Base-by-base conservation (phyloP, 2,888 invertebrate species). In the Euzophera pinguis region DNA sequence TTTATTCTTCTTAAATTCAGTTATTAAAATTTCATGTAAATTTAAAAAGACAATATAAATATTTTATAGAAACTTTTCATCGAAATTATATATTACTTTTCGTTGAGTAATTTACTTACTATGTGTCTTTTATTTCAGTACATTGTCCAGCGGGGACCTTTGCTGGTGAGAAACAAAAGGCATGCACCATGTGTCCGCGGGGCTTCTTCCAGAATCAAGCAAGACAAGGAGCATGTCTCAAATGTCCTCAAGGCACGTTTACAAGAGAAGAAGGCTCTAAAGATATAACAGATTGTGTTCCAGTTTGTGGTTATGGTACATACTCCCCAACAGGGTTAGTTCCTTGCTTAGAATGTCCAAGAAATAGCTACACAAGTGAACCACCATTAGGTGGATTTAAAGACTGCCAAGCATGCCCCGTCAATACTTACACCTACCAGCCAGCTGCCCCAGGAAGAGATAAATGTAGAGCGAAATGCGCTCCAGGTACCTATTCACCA, bases 131-230 rank as follows among this genome's bases (percentile, higher is more conserved):
- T 49, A 17, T 91, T 92, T 63, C 70, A 96, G 96, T 98, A 58
- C 97, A 99, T 74, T 99, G 99, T 77, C 99, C 99, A 6, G 98
- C 98, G 63, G 99, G 99, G 69, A 98, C 98, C 0, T 98, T 94
- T 71, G 97, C 98, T 39, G 95, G 95, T 14, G 95, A 96, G 65
- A 97, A 97, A 67, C 97, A 98, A 85, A 96, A 96, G 71, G 92
- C 94, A 54, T 99, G 99, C 80, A 96, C 96, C 0, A 94, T 95
- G 74, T 99, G 99, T 76, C 95, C 96, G 0, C 92, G 95, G 66
- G 99, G 99, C 12, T 97, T 94, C 75, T 99, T 98, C 84, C 99
- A 99, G 85, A 98, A 98, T 71, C 93, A 95, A 67, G 96, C 96
- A 57, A 93, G 97, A 41, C 97, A 98, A 91, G 97, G 97, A 1